Conservation (phyloP, 2,113 vertebrate species). For the Nerophis lumbriciformis region DNA sequence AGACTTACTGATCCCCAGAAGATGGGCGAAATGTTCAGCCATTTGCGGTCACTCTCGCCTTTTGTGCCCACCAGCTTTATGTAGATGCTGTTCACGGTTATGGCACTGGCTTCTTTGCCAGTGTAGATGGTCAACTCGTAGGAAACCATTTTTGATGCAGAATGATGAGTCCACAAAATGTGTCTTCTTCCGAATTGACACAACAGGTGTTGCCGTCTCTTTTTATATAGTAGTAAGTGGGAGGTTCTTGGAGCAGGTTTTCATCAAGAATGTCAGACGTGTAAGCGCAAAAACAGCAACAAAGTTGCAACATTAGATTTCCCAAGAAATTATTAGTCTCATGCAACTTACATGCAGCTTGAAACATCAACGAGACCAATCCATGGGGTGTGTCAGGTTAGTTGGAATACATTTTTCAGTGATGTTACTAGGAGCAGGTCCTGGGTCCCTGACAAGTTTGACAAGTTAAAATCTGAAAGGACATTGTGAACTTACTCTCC, state of each 20-base stretch:
- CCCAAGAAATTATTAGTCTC: neutral
- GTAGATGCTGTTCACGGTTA: neutral
- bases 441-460: too few species aligned
- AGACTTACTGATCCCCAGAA: too few species aligned
- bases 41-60: neutral
- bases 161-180: neutral
- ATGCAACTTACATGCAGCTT: too few species aligned
- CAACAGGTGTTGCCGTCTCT: neutral
- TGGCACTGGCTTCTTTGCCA: neutral
- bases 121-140: neutral
- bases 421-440: too few species aligned
- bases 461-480: too few species aligned
- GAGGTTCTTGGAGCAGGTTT: conserved; percentile 1
- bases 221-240: conserved; percentile 9
- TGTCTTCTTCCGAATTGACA: neutral
- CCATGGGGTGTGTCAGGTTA: too few species aligned
- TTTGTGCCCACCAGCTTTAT: neutral
- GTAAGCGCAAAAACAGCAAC: neutral
- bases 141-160: neutral
- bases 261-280: neutral
- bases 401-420: too few species aligned
- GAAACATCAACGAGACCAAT: too few species aligned
- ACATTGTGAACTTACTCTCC: too few species aligned
- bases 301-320: neutral
- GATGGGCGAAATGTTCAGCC: neutral